A percentile compares a stretch with the other conserved stretches of the same genome.
Conservation (phyloP, 2,797 vertebrate species). For the Gobionotothen gibberifrons region DNA sequence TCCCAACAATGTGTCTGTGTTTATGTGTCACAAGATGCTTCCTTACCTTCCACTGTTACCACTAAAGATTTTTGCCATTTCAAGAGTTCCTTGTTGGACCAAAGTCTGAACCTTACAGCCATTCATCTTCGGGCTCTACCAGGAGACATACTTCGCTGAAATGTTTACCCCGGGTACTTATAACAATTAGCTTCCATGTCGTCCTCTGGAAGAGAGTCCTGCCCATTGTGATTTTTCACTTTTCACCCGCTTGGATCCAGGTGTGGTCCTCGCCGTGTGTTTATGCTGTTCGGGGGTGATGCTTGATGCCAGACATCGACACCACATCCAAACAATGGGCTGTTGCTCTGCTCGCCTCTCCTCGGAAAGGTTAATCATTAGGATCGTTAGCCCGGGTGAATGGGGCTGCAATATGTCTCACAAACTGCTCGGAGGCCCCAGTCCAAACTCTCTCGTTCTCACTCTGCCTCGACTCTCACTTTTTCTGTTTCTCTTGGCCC, state of each 20-base stretch:
- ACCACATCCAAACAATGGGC: slow-evolving; percentile 82
- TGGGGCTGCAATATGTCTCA: slow-evolving; percentile 54
- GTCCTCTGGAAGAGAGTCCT: slow-evolving; percentile 58
- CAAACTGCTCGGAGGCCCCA: slow-evolving; percentile 47
- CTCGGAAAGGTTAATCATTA: slow-evolving; percentile 79
- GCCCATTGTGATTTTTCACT: slow-evolving; percentile 71
- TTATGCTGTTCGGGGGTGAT: slow-evolving; percentile 81
- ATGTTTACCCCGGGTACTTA: slow-evolving; percentile 79
- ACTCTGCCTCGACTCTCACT: slow-evolving; percentile 24
- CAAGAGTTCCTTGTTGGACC: slow-evolving; percentile 51
- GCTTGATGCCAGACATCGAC: slow-evolving; percentile 84
- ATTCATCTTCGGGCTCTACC: slow-evolving; percentile 66
- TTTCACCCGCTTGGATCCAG: slow-evolving; percentile 71
- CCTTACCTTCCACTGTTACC: slow-evolving; percentile 46
- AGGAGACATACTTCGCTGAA: slow-evolving; percentile 77
- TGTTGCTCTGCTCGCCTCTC: slow-evolving; percentile 65
- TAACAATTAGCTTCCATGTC: slow-evolving; percentile 77
- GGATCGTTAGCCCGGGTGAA: slow-evolving; percentile 59
- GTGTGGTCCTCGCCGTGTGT: slow-evolving; percentile 80
- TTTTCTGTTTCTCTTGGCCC: slow-evolving; percentile 47
- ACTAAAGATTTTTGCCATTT: slow-evolving; percentile 59
- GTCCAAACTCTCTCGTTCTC: slow-evolving; percentile 48
- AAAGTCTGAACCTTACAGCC: slow-evolving; percentile 47
- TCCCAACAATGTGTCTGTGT: slow-evolving; percentile 61
- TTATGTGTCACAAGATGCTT: slow-evolving; percentile 52